Percentiles rank a stretch among this genome's conserved stretches.
These are phyloP conservation scores for Zoroaster sp. DNA, from an alignment of 53 echinoderm and acorn worm genomes.

Conservation along the genomic window DNA sequence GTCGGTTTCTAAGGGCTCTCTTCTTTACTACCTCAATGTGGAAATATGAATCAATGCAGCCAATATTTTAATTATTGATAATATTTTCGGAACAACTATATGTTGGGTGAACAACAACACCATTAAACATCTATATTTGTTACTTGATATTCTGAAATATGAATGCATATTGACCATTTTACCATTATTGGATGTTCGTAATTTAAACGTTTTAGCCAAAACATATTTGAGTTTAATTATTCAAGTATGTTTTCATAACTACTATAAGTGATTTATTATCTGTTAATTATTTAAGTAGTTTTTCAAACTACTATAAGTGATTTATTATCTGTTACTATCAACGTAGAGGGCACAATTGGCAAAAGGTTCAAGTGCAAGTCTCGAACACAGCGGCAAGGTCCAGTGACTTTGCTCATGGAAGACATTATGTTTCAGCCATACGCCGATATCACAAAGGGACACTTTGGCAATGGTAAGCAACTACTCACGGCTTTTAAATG, in stretches of 20 bases:
- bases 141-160: too few relatives aligned
- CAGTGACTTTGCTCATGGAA: neutral
- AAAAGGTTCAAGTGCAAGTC: slow-evolving; percentile 17
- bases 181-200: neutral
- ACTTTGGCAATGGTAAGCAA: slow-evolving; percentile 15
- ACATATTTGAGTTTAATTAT: too few relatives aligned
- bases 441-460: neutral
- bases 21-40: too few relatives aligned
- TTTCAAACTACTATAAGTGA: too few relatives aligned
- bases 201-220: neutral
- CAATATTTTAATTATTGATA: too few relatives aligned
- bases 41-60: too few relatives aligned
- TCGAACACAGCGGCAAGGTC: neutral
- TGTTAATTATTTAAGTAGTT: neutral
- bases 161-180: neutral
- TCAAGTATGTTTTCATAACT: too few relatives aligned
- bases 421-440: slow-evolving; percentile 10
- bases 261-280: neutral
- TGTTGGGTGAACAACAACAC: too few relatives aligned
- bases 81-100: too few relatives aligned
- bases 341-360: slow-evolving; percentile 12
- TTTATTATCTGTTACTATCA: neutral
- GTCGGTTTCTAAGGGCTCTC: too few relatives aligned
- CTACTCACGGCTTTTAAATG: too few relatives aligned
- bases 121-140: too few relatives aligned